These are phyloP conservation scores for Diogma glabrata DNA, from an alignment of 2,888 invertebrate genomes.

Conservation along the genomic window DNA sequence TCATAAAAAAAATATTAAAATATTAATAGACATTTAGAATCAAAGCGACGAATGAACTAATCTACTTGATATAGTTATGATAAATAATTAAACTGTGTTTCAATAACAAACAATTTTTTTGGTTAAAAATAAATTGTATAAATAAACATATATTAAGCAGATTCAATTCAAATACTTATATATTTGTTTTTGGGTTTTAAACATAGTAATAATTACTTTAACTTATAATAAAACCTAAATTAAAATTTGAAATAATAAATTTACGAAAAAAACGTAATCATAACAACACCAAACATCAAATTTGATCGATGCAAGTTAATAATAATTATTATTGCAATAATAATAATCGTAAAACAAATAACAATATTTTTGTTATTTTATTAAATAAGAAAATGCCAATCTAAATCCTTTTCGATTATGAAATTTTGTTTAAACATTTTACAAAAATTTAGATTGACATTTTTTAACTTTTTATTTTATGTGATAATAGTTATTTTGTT, in stretches of 20 bases:
- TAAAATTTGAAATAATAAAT: conserved; percentile 1
- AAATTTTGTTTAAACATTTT: too few species aligned
- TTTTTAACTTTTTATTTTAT: neutral
- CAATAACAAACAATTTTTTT: conserved; percentile 1
- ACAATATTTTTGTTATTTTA: neutral
- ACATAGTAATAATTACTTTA: conserved; percentile 12
- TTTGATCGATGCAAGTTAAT: conserved; percentile 7
- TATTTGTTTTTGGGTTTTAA: neutral
- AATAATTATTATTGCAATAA: conserved; percentile 5
- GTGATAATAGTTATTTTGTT: too few species aligned
- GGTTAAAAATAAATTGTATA: conserved; percentile 3
- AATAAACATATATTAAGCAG: conserved; percentile 1
- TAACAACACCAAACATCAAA: conserved; percentile 8
- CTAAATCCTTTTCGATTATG: too few species aligned
- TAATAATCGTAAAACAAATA: neutral
- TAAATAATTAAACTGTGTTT: neutral
- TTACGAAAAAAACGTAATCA: conserved; percentile 1
- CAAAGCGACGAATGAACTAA: conserved; percentile 5
- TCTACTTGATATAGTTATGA: conserved; percentile 6
- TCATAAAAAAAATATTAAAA: conserved; percentile 4
- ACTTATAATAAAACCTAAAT: conserved; percentile 4
- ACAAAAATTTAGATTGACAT: conserved; percentile 10
- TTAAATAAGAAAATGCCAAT: too few species aligned
- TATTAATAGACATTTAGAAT: conserved; percentile 2
- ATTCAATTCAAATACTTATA: neutral